phyloP scores from a whole-genome alignment of 2,797 vertebrate species.

The Hippopotamyrus pictus region DNA sequence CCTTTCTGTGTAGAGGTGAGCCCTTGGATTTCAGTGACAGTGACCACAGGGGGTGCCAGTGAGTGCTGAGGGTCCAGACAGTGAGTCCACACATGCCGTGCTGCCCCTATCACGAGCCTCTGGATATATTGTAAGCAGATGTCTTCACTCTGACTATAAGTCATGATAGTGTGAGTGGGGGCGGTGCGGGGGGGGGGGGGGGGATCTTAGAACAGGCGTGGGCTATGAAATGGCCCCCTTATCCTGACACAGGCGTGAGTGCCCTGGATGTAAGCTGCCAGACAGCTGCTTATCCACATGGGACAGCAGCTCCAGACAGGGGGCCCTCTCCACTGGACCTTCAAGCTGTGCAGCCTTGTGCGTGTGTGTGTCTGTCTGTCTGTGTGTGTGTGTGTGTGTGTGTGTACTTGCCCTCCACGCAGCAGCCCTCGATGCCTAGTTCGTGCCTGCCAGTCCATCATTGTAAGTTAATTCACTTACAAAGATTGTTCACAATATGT shows the following conservation, averaged over 20 bases:
- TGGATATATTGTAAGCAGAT: constrained; percentile 42
- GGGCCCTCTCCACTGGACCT: background rate
- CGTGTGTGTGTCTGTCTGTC: background rate
- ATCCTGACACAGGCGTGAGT: background rate
- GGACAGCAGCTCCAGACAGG: background rate
- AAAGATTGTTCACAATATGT: background rate
- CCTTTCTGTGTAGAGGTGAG: background rate
- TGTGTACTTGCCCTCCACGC: background rate
- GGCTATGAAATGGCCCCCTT: background rate
- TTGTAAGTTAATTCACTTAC: background rate
- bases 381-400: background rate
- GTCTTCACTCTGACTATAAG: constrained; percentile 27
- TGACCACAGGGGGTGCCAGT: background rate
- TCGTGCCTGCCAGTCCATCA: background rate
- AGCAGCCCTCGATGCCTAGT: background rate
- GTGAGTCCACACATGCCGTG: constrained; percentile 72
- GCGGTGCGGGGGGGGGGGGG: background rate
- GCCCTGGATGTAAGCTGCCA: background rate
- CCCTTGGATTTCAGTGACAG: background rate
- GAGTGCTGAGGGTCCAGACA: constrained; percentile 48
- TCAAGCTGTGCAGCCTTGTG: background rate
- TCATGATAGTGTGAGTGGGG: constrained; percentile 7
- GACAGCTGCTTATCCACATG: background rate
- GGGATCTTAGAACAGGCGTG: background rate
- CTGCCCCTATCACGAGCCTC: constrained; percentile 44